Evolutionary conservation across 2,888 invertebrate genomes (phyloP).

Genomic region (Lepidocyrtinus sp.): DNA sequence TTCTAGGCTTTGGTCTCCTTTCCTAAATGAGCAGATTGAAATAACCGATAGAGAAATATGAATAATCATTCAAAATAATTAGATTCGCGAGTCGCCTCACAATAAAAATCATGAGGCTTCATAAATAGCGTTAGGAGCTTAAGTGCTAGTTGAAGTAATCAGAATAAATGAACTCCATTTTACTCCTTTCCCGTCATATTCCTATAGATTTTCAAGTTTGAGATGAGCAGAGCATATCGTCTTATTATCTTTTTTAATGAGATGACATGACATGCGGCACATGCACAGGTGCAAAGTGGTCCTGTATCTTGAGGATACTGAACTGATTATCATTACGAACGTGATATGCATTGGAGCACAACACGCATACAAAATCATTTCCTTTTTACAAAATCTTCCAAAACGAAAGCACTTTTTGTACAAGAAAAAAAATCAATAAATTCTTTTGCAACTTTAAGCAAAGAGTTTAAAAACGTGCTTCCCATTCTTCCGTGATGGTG

Average conservation of each 20-base stretch:
- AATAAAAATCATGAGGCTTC: too few species aligned
- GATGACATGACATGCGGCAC: conserved; percentile 44
- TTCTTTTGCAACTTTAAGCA: too few species aligned
- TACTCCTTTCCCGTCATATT: too few species aligned
- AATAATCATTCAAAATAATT: conserved; percentile 51
- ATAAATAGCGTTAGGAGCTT: too few species aligned
- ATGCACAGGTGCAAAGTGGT: conserved; percentile 20
- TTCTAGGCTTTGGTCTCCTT: too few species aligned
- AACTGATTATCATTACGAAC: conserved; percentile 8
- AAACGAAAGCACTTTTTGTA: not conserved
- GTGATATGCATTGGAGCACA: not conserved
- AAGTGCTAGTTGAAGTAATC: too few species aligned
- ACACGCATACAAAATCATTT: not conserved
- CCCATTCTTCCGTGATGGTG: not conserved
- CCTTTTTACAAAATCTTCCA: not conserved
- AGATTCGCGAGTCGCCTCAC: too few species aligned
- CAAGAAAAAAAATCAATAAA: conserved; percentile 10
- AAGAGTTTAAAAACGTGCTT: not conserved
- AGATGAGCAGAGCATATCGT: not conserved
- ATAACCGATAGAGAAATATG: not conserved
- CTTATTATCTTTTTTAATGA: conserved; percentile 46
- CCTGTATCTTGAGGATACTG: conserved; percentile 6
- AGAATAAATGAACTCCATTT: too few species aligned
- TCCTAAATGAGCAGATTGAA: not conserved
- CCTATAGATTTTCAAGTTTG: too few species aligned